phyloP scores from a whole-genome alignment of 2,888 invertebrate genomes.

The Pantelozetes paolii region DNA sequence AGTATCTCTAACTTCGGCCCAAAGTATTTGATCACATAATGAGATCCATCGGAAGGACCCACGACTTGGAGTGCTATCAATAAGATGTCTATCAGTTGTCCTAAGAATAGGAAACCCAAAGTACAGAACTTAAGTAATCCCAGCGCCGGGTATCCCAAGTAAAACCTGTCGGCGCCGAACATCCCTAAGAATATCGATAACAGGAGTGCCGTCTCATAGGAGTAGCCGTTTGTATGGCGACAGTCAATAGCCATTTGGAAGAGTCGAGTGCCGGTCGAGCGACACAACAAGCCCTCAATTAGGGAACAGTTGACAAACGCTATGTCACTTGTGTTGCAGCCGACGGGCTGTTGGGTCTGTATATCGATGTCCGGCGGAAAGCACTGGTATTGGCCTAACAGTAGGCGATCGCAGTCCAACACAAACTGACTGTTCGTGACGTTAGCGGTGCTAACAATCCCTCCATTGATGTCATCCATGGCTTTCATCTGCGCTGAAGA shows the following conservation, averaged over 20 bases:
- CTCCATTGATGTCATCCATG: too few species aligned
- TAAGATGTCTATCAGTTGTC: constrained; percentile 89
- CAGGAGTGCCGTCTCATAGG: constrained; percentile 82
- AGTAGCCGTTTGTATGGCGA: constrained; percentile 94
- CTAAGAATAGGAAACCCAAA: constrained; percentile 87
- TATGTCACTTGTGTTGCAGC: constrained; percentile 72
- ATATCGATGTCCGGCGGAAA: constrained; percentile 65
- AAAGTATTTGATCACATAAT: constrained; percentile 87
- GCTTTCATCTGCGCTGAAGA: too few species aligned
- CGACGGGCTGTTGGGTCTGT: constrained; percentile 78
- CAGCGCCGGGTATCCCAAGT: constrained; percentile 94
- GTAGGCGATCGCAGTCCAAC: constrained; percentile 65
- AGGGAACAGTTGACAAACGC: constrained; percentile 78
- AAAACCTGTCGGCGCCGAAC: constrained; percentile 96
- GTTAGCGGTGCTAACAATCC: too few species aligned
- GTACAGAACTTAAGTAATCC: constrained; percentile 79
- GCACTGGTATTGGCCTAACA: constrained; percentile 52
- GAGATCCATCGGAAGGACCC: constrained; percentile 89
- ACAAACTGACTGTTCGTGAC: not conserved
- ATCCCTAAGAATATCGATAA: constrained; percentile 95
- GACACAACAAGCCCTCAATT: constrained; percentile 73
- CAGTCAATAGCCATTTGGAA: constrained; percentile 80
- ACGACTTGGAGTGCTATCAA: constrained; percentile 91
- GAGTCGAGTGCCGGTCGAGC: constrained; percentile 55
- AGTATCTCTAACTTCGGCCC: constrained; percentile 67